A percentile compares a stretch with the other conserved stretches of the same genome.
phyloP scores from a whole-genome alignment of 2,113 vertebrate genomes.

The Ahaetulla prasina region DNA sequence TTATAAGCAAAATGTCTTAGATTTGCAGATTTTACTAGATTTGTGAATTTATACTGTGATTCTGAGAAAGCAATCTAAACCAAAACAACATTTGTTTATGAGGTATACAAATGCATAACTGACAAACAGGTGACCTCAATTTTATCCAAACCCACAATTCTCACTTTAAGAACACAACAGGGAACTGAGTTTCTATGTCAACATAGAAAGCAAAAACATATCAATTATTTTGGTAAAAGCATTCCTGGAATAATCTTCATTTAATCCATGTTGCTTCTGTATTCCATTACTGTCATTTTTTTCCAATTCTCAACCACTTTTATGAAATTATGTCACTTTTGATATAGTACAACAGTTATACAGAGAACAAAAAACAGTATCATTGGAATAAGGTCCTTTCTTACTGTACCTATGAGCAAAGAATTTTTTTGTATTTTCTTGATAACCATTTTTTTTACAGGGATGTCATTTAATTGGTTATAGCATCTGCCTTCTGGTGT shows the following conservation, averaged over 20 bases:
- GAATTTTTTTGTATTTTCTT: neutral
- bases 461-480: neutral
- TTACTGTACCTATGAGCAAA: conserved; percentile 28
- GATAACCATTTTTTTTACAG: neutral
- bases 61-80: neutral
- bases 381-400: neutral
- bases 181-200: neutral
- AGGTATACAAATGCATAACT: too few relatives aligned
- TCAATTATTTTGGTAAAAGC: neutral
- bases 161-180: neutral
- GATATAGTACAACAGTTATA: conserved; percentile 36
- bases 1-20: neutral
- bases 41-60: neutral
- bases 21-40: neutral
- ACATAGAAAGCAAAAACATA: neutral
- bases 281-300: conserved; percentile 17
- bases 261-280: neutral
- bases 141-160: neutral
- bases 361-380: neutral
- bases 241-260: neutral
- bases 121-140: neutral
- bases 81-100: neutral
- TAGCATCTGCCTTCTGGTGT: neutral
- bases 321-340: neutral
- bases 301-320: neutral